Percentiles rank a stretch among this genome's conserved stretches.
Conservation (phyloP, 2,113 vertebrate genomes). For the Psettodes erumei region DNA sequence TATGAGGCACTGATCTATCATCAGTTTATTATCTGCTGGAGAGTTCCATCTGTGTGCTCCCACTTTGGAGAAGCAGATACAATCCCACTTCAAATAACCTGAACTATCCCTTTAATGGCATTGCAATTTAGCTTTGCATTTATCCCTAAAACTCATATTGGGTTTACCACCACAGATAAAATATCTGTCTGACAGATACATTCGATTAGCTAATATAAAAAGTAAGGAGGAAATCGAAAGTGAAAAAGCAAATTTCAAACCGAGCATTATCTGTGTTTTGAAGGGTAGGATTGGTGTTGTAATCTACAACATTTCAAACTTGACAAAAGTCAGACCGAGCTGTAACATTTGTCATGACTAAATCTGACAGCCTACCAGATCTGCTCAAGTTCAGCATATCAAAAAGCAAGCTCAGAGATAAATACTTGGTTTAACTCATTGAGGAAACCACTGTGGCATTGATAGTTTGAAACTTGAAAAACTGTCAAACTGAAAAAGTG, state of each 20-base stretch:
- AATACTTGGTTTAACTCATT: neutral
- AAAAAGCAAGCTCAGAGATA: neutral
- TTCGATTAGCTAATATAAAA: neutral
- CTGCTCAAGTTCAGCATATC: neutral
- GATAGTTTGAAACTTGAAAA: neutral
- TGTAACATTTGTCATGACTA: neutral
- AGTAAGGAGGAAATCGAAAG: neutral
- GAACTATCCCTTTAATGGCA: too few species aligned
- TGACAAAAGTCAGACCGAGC: neutral
- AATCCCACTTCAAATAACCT: too few species aligned
- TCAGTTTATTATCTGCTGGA: too few species aligned
- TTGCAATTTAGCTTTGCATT: too few species aligned
- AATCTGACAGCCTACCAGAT: neutral
- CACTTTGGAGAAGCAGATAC: too few species aligned
- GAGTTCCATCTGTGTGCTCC: too few species aligned
- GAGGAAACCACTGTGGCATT: neutral
- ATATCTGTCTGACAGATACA: neutral
- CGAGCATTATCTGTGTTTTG: neutral
- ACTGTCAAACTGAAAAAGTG: neutral
- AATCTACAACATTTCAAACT: neutral
- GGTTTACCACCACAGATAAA: neutral
- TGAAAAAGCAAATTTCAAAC: neutral
- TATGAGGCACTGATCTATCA: too few species aligned
- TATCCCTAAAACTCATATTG: too few species aligned
- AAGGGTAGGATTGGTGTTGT: neutral